Evolutionary conservation across 1,140 invertebrate species (phyloP), one percentile per base, ranked within the genome.

Genomic region (Caenorhabditis elegans): DNA sequence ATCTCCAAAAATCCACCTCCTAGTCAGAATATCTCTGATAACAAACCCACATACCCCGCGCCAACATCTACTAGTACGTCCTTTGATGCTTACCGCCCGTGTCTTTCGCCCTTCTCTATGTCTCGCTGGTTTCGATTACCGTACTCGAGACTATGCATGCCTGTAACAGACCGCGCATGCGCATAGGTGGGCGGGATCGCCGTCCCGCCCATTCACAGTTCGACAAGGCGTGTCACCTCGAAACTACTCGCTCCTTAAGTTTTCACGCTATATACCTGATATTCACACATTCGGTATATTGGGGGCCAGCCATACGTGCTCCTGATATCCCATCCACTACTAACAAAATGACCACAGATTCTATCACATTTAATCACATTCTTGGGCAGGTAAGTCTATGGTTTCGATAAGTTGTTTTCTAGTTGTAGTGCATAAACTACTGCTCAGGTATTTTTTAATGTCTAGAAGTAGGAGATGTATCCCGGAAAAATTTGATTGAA

Each of bases 321-420:
- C 39, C 39, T 43, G 6, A 43, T 43, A 5, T 15, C 39, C 6
- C 5, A 5, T 8, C 39, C 39, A 43, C 39, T 43, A 43, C 39
- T 15, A 5, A 15, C 39, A 70, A 10, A 70, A 70, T 70, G 60
- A 70, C 60, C 11, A 70, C 60, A 22, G 60, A 70, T 22, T 70
- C 60, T 4, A 70, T 82, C 70, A 65, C 83, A 17, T 84, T 84
- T 75, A 82, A 76, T 36, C 79, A 84, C 36, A 84, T 84, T 31
- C 76, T 84, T 19, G 83, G 83, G 34, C 83, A 84, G 77, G 83
- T 84, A 46, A 70, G 76, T 4, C n/a, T n/a, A n/a, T n/a, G n/a
- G n/a, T n/a, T n/a, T n/a, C n/a, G n/a, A n/a, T 10, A 11, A n/a
- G 46, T 11, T 47, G 10, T n/a, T 11, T 47, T 47, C 46, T 11